Percentiles rank a stretch among this genome's conserved stretches.
Evolutionary conservation across 2,888 invertebrate genomes (phyloP).

Genomic region (Amblyjoppa fuscipennis): DNA sequence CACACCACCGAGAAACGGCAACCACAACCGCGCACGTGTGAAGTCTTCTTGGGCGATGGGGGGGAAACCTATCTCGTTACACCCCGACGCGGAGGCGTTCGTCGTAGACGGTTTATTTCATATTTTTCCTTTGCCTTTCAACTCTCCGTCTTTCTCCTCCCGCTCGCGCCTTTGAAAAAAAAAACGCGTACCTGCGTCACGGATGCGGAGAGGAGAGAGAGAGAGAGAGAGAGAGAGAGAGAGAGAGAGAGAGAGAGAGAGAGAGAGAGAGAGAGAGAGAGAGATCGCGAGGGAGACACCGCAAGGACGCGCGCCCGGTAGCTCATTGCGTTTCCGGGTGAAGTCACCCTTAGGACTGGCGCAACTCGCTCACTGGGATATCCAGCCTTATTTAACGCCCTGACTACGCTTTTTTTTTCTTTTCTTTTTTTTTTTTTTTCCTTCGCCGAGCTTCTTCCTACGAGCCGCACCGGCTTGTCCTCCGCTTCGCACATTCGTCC

Average conservation of each 20-base stretch:
- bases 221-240: not conserved
- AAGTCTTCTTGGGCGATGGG: slow-evolving; percentile 74
- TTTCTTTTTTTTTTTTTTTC: slow-evolving; percentile 58
- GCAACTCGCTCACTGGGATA: slow-evolving; percentile 33
- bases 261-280: not conserved
- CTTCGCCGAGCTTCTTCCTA: slow-evolving; percentile 49
- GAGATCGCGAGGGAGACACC: slow-evolving; percentile 28
- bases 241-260: slow-evolving; percentile 2
- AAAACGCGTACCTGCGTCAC: slow-evolving; percentile 27
- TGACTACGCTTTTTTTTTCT: slow-evolving; percentile 67
- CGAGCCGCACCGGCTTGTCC: slow-evolving; percentile 15
- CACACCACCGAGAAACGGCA: slow-evolving; percentile 54
- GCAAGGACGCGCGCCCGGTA: slow-evolving; percentile 50
- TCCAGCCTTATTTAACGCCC: slow-evolving; percentile 69
- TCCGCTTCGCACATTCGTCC: slow-evolving; percentile 19
- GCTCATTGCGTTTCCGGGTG: slow-evolving; percentile 70
- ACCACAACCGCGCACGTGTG: slow-evolving; percentile 50
- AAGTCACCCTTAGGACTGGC: slow-evolving; percentile 68
- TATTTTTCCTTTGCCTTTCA: slow-evolving; percentile 46
- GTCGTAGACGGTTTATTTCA: slow-evolving; percentile 65
- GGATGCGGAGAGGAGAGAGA: slow-evolving; percentile 3
- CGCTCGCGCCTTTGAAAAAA: slow-evolving; percentile 23
- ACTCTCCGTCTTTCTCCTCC: slow-evolving; percentile 33
- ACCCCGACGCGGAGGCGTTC: slow-evolving; percentile 69
- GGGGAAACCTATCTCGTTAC: slow-evolving; percentile 69